These are phyloP conservation scores for Yponomeuta plumbellus DNA, from an alignment of 2,888 invertebrate species.

Conservation along the genomic window DNA sequence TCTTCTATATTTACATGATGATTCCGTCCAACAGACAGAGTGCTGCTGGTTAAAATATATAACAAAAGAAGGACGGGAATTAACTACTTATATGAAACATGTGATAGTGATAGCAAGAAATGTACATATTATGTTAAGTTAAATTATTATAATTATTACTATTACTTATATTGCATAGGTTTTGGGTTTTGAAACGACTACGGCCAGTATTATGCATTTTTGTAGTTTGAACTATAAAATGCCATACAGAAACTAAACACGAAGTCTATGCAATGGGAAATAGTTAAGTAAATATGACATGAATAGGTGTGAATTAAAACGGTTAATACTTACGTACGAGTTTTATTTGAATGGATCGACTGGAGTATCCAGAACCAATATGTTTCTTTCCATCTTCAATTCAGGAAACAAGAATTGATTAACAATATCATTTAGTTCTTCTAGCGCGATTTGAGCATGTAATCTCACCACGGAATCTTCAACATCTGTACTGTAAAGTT, in stretches of 20 bases:
- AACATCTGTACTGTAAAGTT: conserved; percentile 76
- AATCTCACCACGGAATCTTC: conserved; percentile 82
- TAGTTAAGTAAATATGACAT: conserved; percentile 10
- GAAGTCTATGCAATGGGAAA: background rate
- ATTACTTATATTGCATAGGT: background rate
- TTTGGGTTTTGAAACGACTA: background rate
- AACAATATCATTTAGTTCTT: conserved; percentile 84
- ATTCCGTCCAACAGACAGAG: background rate
- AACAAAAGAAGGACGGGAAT: background rate
- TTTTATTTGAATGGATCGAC: conserved; percentile 45
- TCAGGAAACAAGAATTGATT: conserved; percentile 77
- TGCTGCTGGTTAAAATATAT: background rate
- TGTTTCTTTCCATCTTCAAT: conserved; percentile 75
- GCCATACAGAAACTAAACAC: background rate
- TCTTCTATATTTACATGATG: background rate
- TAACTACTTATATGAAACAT: background rate
- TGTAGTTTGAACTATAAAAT: background rate
- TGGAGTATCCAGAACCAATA: conserved; percentile 49
- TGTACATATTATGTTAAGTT: background rate
- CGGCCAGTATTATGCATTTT: background rate
- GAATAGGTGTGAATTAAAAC: conserved; percentile 38
- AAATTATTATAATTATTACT: background rate
- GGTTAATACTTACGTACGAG: conserved; percentile 24
- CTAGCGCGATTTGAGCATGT: conserved; percentile 86
- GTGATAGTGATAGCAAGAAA: background rate